Evolutionary conservation across 2,888 invertebrate genomes (phyloP), one percentile per base, ranked within the genome.

Genomic region (Melanostoma mellinum): DNA sequence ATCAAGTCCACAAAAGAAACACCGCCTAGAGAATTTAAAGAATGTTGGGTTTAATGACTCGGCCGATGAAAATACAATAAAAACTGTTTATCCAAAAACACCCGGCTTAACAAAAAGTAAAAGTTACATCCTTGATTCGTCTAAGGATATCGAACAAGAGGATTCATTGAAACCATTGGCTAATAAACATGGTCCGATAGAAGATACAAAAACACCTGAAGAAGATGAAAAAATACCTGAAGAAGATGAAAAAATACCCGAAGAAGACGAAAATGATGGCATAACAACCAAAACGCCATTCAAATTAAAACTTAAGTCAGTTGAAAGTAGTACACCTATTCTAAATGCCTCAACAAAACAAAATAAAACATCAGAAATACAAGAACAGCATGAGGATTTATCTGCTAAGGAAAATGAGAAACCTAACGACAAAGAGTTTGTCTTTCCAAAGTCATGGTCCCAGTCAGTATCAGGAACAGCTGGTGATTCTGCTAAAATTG

Each of bases 361-460:
- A 5, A 50, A 48, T 2, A 61, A 55, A 3, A 38, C 55, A n/a
- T 33, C 36, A 2, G 55, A 46, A 30, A 4, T 35, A 1, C 5
- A 46, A 6, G 9, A 67, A 1, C 52, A 10, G 55, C 40, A 61
- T 5, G 10, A 58, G 4, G 6, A 68, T 20, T 20, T 20, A 35
- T 63, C 61, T 32, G 6, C 10, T 3, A 67, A 75, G 6, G 74
- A 67, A 9, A 40, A 40, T 20, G 20, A 38, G 6, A 90, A 89
- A 92, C 68, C 94, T 92, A 90, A 93, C 95, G 2, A 94, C 95
- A 87, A 90, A n/a, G 30, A 9, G 3, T 36, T 92, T 97, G 74
- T 90, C 96, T 87, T 87, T 69, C 84, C 87, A 0, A 87, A 69
- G 4, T 86, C 87, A 0, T 87, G 87, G 87, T 61, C 80, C n/a